phyloP scores from a whole-genome alignment of 2,888 invertebrate species.

The Sesamia inferens region DNA sequence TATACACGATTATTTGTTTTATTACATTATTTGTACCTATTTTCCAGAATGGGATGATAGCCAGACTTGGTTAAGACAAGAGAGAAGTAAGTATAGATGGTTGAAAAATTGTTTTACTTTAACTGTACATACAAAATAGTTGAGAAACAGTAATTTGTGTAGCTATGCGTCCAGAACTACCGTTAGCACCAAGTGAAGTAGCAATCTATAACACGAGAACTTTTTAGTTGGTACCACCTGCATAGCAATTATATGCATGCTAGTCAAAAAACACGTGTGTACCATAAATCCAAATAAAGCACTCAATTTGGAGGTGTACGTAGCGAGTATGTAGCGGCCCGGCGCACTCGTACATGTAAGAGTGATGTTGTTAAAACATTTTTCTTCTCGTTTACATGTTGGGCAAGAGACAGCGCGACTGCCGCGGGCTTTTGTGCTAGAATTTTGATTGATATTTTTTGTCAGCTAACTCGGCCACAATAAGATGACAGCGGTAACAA shows the following conservation, averaged over 20 bases:
- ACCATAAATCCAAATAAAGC: constrained; percentile 79
- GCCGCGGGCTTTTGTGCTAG: constrained; percentile 89
- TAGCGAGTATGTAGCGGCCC: constrained; percentile 79
- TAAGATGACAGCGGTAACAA: constrained; percentile 89
- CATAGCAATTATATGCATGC: constrained; percentile 67
- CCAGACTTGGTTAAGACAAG: background rate
- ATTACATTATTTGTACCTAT: background rate
- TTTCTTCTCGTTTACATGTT: constrained; percentile 77
- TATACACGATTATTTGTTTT: background rate
- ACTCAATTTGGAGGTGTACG: constrained; percentile 74
- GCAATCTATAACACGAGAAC: constrained; percentile 61
- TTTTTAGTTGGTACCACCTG: constrained; percentile 60
- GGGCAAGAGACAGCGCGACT: constrained; percentile 81
- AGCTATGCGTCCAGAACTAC: constrained; percentile 57
- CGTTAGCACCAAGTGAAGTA: constrained; percentile 62
- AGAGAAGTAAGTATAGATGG: background rate
- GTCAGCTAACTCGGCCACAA: constrained; percentile 88
- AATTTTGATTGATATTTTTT: constrained; percentile 91
- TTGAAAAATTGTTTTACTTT: constrained; percentile 28
- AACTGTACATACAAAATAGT: constrained; percentile 45
- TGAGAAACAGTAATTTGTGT: constrained; percentile 61
- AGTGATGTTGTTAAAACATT: constrained; percentile 74
- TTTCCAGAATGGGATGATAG: constrained; percentile 1
- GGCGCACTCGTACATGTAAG: constrained; percentile 72
- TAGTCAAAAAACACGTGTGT: constrained; percentile 67